These are phyloP conservation scores for Erpobdella octoculata DNA, from an alignment of 2,888 invertebrate genomes.

Conservation along the genomic window DNA sequence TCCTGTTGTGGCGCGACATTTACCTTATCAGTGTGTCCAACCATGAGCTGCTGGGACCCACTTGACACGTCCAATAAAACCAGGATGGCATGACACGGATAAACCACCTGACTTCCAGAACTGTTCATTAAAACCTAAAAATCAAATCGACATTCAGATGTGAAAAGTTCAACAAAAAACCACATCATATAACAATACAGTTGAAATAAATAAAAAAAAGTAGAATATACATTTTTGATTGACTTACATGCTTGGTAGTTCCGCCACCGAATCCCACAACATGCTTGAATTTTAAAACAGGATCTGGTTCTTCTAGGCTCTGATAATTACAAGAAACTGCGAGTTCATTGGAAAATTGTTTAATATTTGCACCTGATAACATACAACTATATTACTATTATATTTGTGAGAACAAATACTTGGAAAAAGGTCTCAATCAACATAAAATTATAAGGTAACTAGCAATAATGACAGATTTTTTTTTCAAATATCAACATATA, in stretches of 20 bases:
- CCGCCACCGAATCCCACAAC: background rate
- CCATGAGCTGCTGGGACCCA: background rate
- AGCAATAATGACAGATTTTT: no score
- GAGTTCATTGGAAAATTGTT: no score
- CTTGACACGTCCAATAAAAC: background rate
- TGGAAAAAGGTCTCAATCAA: no score
- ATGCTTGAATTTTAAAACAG: background rate
- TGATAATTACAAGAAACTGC: no score
- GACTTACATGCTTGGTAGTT: background rate
- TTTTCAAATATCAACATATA: no score
- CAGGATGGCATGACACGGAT: background rate
- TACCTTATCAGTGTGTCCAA: background rate
- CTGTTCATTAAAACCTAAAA: background rate
- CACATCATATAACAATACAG: background rate
- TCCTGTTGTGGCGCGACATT: no score
- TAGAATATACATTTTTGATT: background rate
- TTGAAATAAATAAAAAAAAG: background rate
- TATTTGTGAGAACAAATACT: no score
- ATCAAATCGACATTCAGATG: background rate
- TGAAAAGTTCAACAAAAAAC: background rate
- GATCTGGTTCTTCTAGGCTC: no score
- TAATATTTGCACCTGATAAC: no score
- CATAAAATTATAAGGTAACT: no score
- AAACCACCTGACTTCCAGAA: background rate
- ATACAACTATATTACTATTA: no score